These are phyloP conservation scores for Aegotheles bennettii DNA, from an alignment of 2,113 vertebrate genomes.

Conservation along the genomic window DNA sequence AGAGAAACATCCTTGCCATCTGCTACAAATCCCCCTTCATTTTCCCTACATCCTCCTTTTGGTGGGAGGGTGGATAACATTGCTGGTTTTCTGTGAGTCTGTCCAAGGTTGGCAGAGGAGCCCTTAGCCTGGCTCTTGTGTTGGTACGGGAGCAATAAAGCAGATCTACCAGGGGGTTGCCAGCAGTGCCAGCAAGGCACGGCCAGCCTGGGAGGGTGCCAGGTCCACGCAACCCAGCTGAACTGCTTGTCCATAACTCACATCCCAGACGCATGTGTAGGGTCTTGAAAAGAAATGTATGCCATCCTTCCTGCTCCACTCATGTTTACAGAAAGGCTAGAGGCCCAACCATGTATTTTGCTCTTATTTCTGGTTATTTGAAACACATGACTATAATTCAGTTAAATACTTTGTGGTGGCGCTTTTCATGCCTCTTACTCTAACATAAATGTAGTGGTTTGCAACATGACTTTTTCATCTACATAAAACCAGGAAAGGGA, in stretches of 20 bases:
- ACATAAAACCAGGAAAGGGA: neutral
- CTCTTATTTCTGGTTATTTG: neutral
- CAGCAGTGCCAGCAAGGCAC: no score
- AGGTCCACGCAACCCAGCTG: rapidly evolving
- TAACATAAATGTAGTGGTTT: neutral
- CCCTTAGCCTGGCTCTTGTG: rapidly evolving
- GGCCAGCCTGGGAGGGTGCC: neutral
- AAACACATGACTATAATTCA: slow-evolving; percentile 9
- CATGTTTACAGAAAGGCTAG: neutral
- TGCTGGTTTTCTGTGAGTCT: neutral
- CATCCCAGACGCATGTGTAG: rapidly evolving
- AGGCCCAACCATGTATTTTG: neutral
- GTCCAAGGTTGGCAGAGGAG: neutral
- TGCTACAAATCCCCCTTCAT: neutral
- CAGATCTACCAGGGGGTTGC: neutral
- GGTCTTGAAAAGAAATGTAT: neutral
- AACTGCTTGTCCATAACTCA: rapidly evolving
- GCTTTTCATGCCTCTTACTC: neutral
- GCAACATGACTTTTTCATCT: neutral
- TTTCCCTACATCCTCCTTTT: rapidly evolving
- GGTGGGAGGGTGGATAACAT: neutral
- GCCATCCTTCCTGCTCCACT: neutral
- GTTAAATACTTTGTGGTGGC: neutral
- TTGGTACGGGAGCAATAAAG: rapidly evolving
- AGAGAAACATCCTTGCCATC: neutral